Evolutionary conservation across 2,113 vertebrate species (phyloP).

Genomic region (Calyptomena viridis): DNA sequence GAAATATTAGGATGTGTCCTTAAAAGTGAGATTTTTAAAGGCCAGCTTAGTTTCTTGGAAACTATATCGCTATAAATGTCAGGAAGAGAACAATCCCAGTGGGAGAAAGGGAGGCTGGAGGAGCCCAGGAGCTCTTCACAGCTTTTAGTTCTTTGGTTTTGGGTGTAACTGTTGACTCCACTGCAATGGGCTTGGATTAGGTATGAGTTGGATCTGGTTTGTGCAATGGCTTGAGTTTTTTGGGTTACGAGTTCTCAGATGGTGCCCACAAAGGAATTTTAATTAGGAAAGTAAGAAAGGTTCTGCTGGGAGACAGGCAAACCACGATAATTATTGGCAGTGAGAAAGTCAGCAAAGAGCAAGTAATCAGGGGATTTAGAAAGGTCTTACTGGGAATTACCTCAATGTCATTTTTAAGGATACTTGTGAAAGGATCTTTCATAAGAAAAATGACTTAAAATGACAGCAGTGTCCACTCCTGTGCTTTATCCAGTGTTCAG

Average conservation of each 20-base stretch:
- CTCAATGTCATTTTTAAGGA: background rate
- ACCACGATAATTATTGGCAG: background rate
- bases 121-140: background rate
- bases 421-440: background rate
- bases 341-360: constrained; percentile 32
- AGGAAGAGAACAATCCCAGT: background rate
- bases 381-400: background rate
- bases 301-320: constrained; percentile 20
- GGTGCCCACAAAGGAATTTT: constrained; percentile 54
- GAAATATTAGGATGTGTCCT: background rate
- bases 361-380: background rate
- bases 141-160: constrained; percentile 33
- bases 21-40: background rate
- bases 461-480: background rate
- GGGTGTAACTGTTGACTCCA: constrained; percentile 34
- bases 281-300: constrained; percentile 34
- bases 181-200: background rate
- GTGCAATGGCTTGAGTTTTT: constrained; percentile 35
- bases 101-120: background rate
- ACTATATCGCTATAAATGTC: background rate
- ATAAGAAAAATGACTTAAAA: background rate
- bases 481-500: background rate
- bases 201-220: constrained; percentile 29
- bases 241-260: background rate
- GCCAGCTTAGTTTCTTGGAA: background rate